A percentile compares a stretch with the other conserved stretches of the same genome.
Evolutionary conservation across 2,113 vertebrate genomes (phyloP).

Genomic region (Rhinoptilus africanus): DNA sequence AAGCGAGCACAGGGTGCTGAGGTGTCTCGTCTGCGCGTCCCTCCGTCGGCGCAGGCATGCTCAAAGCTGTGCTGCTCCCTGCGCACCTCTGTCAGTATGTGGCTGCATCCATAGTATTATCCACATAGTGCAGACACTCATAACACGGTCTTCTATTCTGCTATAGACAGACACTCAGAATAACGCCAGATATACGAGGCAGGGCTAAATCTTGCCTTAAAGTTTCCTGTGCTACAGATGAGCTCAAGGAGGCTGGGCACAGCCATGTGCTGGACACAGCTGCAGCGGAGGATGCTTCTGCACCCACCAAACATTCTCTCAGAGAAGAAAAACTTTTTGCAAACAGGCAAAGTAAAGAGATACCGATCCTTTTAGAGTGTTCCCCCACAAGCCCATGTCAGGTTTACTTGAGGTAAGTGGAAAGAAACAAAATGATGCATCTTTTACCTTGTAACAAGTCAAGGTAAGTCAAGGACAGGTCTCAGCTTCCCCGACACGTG

Average conservation of each 20-base stretch:
- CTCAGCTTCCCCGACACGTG: not conserved
- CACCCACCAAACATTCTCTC: not conserved
- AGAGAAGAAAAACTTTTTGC: not conserved
- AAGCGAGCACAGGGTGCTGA: not conserved
- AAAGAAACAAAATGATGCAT: not conserved
- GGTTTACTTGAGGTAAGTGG: not conserved
- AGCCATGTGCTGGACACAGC: not conserved
- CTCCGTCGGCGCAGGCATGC: accelerated
- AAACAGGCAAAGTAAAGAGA: not conserved
- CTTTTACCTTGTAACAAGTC: not conserved
- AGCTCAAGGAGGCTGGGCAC: not conserved
- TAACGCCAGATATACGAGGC: too few species aligned
- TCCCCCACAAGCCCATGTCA: accelerated
- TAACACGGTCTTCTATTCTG: accelerated
- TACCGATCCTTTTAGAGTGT: not conserved
- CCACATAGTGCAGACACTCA: not conserved
- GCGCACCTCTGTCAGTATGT: accelerated
- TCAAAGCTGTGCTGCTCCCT: not conserved
- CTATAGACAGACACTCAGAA: not conserved
- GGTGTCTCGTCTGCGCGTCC: accelerated
- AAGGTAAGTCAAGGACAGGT: not conserved
- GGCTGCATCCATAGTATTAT: accelerated
- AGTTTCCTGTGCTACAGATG: not conserved
- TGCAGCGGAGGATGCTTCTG: not conserved
- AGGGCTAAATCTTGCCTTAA: not conserved